phyloP scores from a whole-genome alignment of 2,113 vertebrate species.

The Neolamprologus devosi region DNA sequence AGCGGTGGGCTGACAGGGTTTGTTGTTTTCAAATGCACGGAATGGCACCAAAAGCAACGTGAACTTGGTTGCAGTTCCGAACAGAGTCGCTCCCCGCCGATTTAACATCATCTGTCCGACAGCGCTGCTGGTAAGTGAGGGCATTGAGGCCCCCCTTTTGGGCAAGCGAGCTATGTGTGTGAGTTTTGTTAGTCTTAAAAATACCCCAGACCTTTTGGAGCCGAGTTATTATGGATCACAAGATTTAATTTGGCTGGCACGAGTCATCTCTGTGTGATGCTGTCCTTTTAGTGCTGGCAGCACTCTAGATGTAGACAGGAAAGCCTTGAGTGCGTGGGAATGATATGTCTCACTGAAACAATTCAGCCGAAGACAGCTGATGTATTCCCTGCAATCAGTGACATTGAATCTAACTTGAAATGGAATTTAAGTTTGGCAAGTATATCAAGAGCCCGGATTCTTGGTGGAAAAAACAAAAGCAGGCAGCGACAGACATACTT shows the following conservation, averaged over 20 bases:
- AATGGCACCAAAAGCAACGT: not conserved
- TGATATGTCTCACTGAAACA: not conserved
- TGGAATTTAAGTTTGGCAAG: not conserved
- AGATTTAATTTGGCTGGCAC: not conserved
- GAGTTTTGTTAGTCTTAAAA: not conserved
- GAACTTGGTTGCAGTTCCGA: constrained; percentile 5
- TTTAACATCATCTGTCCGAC: not conserved
- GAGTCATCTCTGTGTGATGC: not conserved
- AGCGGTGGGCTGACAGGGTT: not conserved
- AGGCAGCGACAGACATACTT: not conserved
- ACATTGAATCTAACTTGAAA: not conserved
- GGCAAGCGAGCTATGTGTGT: not conserved
- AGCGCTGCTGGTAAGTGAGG: constrained; percentile 33
- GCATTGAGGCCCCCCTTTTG: not conserved
- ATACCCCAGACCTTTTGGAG: not conserved
- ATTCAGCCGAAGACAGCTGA: not conserved
- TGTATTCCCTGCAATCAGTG: not conserved
- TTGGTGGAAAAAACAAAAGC: not conserved
- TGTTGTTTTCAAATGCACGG: not conserved
- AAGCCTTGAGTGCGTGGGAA: not conserved
- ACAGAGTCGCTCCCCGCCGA: not conserved
- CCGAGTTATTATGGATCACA: not conserved
- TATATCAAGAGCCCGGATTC: not conserved
- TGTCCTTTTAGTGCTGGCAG: not conserved
- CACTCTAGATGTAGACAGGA: not conserved